Percentiles rank a stretch among this genome's conserved stretches.
These are phyloP conservation scores for Nasonia longicornis DNA, from an alignment of 1,140 invertebrate species.

Conservation along the genomic window DNA sequence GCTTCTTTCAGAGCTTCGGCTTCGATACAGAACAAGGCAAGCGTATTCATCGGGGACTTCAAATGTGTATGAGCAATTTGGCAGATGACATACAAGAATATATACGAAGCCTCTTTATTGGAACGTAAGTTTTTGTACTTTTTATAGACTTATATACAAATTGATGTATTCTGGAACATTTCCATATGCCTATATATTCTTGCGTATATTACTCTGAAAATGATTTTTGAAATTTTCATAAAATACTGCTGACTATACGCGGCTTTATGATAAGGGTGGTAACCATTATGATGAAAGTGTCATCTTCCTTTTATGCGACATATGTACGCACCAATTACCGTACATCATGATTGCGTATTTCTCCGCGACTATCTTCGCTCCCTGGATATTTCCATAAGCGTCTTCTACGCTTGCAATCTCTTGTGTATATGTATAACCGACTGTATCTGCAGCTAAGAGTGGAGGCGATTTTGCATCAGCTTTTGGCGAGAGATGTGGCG, in stretches of 20 bases:
- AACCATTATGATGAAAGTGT: background rate
- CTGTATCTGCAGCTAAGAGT: background rate
- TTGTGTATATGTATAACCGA: background rate
- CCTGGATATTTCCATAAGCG: background rate
- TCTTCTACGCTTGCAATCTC: background rate
- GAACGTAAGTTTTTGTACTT: slow-evolving; percentile 71
- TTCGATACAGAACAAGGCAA: slow-evolving; percentile 13
- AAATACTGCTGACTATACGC: background rate
- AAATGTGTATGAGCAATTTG: slow-evolving; percentile 72
- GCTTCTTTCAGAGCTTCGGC: slow-evolving; percentile 7
- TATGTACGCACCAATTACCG: background rate
- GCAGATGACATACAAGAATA: slow-evolving; percentile 76
- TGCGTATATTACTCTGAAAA: too few species aligned
- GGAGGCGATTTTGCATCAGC: background rate
- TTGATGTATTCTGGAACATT: too few species aligned
- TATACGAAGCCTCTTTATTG: slow-evolving; percentile 72
- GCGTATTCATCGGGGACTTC: background rate
- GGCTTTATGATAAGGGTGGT: background rate
- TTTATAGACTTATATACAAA: background rate
- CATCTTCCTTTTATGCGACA: background rate
- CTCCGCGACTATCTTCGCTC: background rate
- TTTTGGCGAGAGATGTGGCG: background rate
- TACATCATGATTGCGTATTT: background rate
- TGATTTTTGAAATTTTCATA: background rate
- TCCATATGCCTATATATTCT: too few species aligned